Evolutionary conservation across 2,888 invertebrate genomes (phyloP), one percentile per base, ranked within the genome.

Genomic region (Kuschelorhynchus macadamiae): DNA sequence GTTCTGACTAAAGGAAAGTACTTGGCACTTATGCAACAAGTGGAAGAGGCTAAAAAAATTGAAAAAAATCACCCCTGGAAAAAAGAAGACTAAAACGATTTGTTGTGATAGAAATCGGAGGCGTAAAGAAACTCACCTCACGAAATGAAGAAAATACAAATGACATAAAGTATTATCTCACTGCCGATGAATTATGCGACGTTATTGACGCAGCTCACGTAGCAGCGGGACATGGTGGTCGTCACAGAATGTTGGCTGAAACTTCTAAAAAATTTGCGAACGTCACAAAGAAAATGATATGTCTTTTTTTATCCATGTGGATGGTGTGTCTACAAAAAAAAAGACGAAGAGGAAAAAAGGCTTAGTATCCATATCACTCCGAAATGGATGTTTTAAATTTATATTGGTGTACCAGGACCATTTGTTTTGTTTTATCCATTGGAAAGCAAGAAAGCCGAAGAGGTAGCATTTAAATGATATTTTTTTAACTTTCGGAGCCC

Each of bases 401-500:
- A 39, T 39, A 25, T 7, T 25, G 7, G 25, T 7, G 25, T 25
- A 25, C 7, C 25, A 25, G 25, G 25, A 25, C 25, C 25, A 25
- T 83, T 83, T 75, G 76, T 82, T 12, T 44, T 75, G 9, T 71
- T 84, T 2, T 71, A 80, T 46, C 62, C 82, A 3, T 66, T 83
- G 14, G 68, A 76, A 72, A 77, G 71, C 2, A 81, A 82, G 61
- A 66, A 67, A 63, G 25, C 25, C 25, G n/a, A n/a, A n/a, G n/a
- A n/a, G n/a, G n/a, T n/a, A n/a, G n/a, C n/a, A 25, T 25, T 25
- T 25, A 25, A 25, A 25, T 25, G 25, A 25, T 25, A 80, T 81
- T 81, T 5, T 79, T 80, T n/a, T 39, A 39, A 39, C 4, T 39
- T 39, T 39, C 39, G 39, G 39, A 12, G 39, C 39, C 39, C 80